Evolutionary conservation across 2,113 vertebrate species (phyloP), one percentile per base, ranked within the genome.

Genomic region (Passerina amoena): DNA sequence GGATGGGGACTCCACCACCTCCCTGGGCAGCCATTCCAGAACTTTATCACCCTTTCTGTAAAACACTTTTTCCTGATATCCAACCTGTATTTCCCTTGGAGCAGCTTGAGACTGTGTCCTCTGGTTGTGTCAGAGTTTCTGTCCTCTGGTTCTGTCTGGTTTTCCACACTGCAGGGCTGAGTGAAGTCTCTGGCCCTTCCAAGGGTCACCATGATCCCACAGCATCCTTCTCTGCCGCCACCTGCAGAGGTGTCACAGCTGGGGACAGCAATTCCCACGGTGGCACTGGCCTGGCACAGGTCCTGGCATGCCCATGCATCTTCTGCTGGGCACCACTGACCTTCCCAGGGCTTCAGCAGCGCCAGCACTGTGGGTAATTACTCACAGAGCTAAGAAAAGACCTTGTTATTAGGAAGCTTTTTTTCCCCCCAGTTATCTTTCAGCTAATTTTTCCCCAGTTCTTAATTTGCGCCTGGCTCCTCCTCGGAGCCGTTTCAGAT

Each of bases 401-500:
- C 78, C 83, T 82, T 24, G 35, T 89, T 73, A 93, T 85, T 60
- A 80, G 66, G 73, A 70, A 89, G 83, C 20, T 35, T 75, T 70
- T 38, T 61, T 18, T 50, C 0, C 1, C 8, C 35, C 50, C 51
- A 5, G 78, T 80, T 95, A 57, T 86, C 94, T 94, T 84, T 30
- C 93, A 92, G 89, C 90, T 94, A 53, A 56, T 97, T 95, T 78
- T 10, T 0, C 45, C 65, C 35, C 60, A 13, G 54, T 94, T 86
- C 85, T 84, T 91, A 84, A 92, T 96, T 94, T 92, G 82, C 45
- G 33, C 79, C 90, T 35, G 4, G 27, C 78, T 95, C 84, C 78
- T 95, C 84, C 88, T 95, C 83, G 0, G 91, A 85, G 91, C 48
- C 31, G 30, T 81, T 90, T 94, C 92, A 92, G 86, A 95, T 64